phyloP scores from a whole-genome alignment of 2,113 vertebrate genomes.

The Mobula birostris region DNA sequence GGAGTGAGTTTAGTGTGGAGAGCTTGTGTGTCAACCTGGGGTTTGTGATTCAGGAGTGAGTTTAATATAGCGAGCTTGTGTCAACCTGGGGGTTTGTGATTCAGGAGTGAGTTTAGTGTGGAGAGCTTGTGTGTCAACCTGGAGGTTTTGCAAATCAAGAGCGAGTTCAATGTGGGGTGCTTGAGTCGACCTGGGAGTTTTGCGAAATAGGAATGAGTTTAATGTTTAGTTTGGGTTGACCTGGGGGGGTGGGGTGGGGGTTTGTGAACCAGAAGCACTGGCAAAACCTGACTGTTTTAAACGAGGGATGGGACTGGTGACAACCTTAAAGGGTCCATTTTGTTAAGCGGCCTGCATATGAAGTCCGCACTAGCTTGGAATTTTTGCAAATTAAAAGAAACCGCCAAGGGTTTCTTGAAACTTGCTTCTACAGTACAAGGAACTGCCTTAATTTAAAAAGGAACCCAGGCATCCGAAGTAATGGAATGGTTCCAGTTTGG shows the following conservation, averaged over 20 bases:
- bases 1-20: no score
- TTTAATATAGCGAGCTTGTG: no score
- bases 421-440: neutral
- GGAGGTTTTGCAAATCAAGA: no score
- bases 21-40: neutral
- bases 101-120: no score
- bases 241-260: no score
- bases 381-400: neutral
- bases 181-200: no score
- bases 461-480: neutral
- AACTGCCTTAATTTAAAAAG: neutral
- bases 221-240: no score
- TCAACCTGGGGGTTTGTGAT: no score
- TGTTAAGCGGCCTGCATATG: neutral
- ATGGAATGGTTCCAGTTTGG: neutral
- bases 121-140: no score
- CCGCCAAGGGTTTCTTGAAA: neutral
- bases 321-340: neutral
- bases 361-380: neutral
- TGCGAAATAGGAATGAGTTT: no score
- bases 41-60: neutral
- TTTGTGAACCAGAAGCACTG: neutral
- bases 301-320: neutral
- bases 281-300: neutral
- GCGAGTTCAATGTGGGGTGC: no score